Conservation (phyloP, 2,888 invertebrate species). For the Lithophane socia region DNA sequence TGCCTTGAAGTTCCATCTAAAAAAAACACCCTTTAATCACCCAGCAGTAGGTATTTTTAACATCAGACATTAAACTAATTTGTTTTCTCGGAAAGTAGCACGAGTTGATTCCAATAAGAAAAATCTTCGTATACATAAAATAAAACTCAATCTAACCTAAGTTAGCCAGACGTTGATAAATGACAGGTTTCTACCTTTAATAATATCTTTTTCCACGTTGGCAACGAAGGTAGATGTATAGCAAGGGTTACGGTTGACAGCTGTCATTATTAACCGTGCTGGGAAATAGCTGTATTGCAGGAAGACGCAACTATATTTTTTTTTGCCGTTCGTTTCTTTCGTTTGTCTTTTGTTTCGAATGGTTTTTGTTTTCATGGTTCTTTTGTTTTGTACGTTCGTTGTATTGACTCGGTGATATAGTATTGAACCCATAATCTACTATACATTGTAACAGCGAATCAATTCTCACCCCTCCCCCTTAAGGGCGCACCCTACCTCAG, state of each 20-base stretch:
- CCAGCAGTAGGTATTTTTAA: background rate
- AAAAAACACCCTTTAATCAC: background rate
- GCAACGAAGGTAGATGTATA: constrained; percentile 17
- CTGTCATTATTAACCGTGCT: constrained; percentile 56
- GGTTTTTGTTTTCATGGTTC: background rate
- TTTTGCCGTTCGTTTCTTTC: constrained; percentile 8
- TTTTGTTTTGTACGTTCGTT: background rate
- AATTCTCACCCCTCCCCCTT: no score
- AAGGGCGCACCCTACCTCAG: no score
- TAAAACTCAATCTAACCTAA: constrained; percentile 2
- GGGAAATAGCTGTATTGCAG: constrained; percentile 26
- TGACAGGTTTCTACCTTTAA: constrained; percentile 32
- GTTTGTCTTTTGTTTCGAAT: constrained; percentile 1
- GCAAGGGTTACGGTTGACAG: constrained; percentile 53
- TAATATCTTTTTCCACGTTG: constrained; percentile 43
- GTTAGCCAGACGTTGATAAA: constrained; percentile 60
- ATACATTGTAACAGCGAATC: no score
- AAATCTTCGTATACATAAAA: background rate
- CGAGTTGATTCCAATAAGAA: constrained; percentile 2
- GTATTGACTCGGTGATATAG: background rate
- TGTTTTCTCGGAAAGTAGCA: background rate
- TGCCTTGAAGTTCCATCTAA: background rate
- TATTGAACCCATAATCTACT: no score
- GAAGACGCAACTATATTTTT: constrained; percentile 7
- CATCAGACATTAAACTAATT: background rate